Base-by-base conservation (phyloP, 2,888 invertebrate species). In the Crocallis elinguaria region DNA sequence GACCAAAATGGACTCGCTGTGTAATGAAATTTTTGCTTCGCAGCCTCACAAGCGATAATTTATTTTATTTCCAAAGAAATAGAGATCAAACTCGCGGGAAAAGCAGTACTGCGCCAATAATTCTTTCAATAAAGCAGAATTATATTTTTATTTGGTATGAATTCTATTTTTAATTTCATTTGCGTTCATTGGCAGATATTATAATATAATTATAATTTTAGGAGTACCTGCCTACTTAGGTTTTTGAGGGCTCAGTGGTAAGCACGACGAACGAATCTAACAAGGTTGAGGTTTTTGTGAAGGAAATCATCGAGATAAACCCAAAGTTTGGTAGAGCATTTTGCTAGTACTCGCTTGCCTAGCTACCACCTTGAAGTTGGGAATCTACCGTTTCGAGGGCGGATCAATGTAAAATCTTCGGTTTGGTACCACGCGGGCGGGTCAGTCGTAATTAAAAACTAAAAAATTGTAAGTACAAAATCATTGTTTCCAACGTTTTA, bases 1-100 rank as follows among this genome's bases (percentile, higher is more conserved):
- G 42, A 43, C 44, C 44, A 2, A 50, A 50, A 50, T 38, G 50
- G 44, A 50, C 50, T 38, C 23, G 38, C 42, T 13, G 35, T 50
- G 27, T 44, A 50, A 50, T 50, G 44, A 50, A 50, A 50, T 1
- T 33, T 25, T 38, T 43, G 32, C 41, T 35, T 35, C 9, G 1
- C 9, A 17, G 9, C 8, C n/a, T 7, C 27, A 11, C 46, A 19
- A 19, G 16, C 25, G 3, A 49, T 30, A 13, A 19, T 36, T 8
- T 11, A 8, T 12, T 16, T 19, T 36, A 41, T 19, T 6, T 0
- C 4, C 0, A 7, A 9, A 3, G 9, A 0, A 2, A 23, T 42
- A 42, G 4, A 14, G 36, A 14, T 21, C 21, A 21, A 42, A 49
- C 16, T 36, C 14, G 2, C 8, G 12, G n/a, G 0, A 17, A 27